phyloP scores from a whole-genome alignment of 2,888 invertebrate species.

The Protophormia terraenovae region DNA sequence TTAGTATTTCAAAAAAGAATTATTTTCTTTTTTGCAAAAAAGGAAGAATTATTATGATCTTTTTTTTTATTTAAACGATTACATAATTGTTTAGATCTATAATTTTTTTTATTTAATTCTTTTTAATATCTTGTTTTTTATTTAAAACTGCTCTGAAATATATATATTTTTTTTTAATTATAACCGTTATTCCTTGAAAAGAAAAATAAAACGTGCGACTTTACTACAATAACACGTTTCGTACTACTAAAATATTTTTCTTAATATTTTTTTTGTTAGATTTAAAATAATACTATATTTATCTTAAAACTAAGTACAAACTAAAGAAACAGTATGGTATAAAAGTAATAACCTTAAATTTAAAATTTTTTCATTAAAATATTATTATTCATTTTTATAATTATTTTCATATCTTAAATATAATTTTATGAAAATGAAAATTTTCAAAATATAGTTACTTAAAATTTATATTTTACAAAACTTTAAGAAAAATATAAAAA shows the following conservation, averaged over 20 bases:
- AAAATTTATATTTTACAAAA: no score
- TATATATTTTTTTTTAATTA: no score
- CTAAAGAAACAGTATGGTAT: constrained; percentile 25
- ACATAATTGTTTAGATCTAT: constrained; percentile 10
- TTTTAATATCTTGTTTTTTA: background rate
- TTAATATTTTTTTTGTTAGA: background rate
- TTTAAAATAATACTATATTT: constrained; percentile 9
- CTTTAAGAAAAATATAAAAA: no score
- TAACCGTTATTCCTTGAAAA: no score
- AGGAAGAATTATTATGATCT: background rate
- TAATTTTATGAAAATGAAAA: no score
- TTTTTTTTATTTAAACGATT: background rate
- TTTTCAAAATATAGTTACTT: no score
- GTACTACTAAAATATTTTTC: constrained; percentile 22
- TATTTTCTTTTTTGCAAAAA: background rate
- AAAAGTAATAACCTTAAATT: constrained; percentile 1
- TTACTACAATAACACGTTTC: constrained; percentile 27
- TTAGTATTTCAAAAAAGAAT: background rate
- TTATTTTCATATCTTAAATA: no score
- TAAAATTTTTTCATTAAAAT: background rate
- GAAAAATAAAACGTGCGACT: constrained; percentile 22
- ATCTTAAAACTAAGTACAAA: constrained; percentile 45
- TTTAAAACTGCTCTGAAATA: background rate
- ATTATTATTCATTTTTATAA: no score
- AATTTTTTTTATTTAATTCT: background rate